Percentiles rank a stretch among this genome's conserved stretches.
These are phyloP conservation scores for Lithophane semibrunnea DNA, from an alignment of 2,888 invertebrate species.

Conservation along the genomic window DNA sequence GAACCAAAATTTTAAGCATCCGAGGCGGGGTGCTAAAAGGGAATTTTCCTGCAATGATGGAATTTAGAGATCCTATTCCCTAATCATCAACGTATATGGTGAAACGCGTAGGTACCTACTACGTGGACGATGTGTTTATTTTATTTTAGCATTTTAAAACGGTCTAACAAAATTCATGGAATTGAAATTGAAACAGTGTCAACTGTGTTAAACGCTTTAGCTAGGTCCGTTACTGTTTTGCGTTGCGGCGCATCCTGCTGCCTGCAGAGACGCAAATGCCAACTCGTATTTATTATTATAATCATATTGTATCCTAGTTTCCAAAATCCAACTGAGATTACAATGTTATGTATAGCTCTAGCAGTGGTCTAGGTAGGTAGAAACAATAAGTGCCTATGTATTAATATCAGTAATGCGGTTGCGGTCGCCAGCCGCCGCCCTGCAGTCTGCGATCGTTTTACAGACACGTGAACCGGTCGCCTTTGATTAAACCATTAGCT, in stretches of 20 bases:
- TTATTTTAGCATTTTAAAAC: neutral
- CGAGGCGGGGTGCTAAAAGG: neutral
- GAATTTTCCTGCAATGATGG: neutral
- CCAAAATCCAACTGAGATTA: neutral
- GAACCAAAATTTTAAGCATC: neutral
- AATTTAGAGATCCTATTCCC: neutral
- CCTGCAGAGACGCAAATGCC: neutral
- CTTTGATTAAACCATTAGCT: slow-evolving; percentile 8
- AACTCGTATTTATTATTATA: neutral
- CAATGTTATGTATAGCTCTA: neutral
- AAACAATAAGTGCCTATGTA: slow-evolving; percentile 18
- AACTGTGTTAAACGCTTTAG: neutral
- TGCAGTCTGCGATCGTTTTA: slow-evolving; percentile 79
- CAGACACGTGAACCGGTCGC: slow-evolving; percentile 58
- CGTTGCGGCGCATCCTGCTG: neutral
- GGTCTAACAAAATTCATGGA: neutral
- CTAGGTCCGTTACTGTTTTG: neutral
- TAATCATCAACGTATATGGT: neutral
- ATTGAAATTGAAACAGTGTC: neutral
- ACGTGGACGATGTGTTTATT: neutral
- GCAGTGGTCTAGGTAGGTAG: slow-evolving; percentile 13
- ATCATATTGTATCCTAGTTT: neutral
- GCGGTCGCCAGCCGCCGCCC: slow-evolving; percentile 72
- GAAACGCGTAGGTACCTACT: neutral
- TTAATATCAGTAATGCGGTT: slow-evolving; percentile 66